Evolutionary conservation across 2,888 invertebrate species (phyloP).

Genomic region (Trypoxylon attenuatum): DNA sequence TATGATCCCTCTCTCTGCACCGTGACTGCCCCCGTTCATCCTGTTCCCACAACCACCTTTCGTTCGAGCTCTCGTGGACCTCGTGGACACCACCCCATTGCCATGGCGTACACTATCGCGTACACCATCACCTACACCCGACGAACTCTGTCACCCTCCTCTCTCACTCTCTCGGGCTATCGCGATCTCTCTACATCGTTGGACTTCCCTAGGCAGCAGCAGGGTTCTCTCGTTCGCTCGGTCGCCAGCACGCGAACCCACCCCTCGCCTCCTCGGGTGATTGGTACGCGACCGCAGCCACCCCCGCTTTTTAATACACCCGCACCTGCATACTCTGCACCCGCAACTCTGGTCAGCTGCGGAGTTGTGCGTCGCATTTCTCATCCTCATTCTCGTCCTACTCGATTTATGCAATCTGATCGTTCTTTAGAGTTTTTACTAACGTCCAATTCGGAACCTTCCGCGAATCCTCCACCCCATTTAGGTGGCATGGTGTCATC

Average conservation of each 20-base stretch:
- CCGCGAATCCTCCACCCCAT: too few species aligned
- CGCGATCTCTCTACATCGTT: too few species aligned
- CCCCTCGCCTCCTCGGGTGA: constrained; percentile 68
- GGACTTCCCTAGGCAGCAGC: too few species aligned
- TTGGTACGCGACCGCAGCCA: constrained; percentile 72
- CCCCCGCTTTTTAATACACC: constrained; percentile 72
- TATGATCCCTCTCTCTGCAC: constrained; percentile 60
- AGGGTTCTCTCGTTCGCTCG: constrained; percentile 24
- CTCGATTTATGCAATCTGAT: constrained; percentile 14
- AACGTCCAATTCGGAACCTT: too few species aligned
- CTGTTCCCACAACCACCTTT: constrained; percentile 38
- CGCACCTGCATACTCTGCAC: constrained; percentile 66
- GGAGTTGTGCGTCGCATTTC: constrained; percentile 33
- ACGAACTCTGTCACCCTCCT: constrained; percentile 11
- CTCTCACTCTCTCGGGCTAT: constrained; percentile 21
- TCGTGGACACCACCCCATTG: too few species aligned
- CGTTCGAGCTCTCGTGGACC: too few species aligned
- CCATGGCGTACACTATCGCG: neutral
- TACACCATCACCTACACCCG: constrained; percentile 23
- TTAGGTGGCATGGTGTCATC: too few species aligned
- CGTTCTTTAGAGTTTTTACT: too few species aligned
- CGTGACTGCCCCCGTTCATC: constrained; percentile 55
- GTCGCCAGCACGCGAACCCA: constrained; percentile 35
- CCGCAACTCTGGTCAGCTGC: constrained; percentile 56
- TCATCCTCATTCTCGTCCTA: constrained; percentile 1